Evolutionary conservation across 2,888 invertebrate species (phyloP), one percentile per base, ranked within the genome.

Genomic region (Podotricha telesiphe): DNA sequence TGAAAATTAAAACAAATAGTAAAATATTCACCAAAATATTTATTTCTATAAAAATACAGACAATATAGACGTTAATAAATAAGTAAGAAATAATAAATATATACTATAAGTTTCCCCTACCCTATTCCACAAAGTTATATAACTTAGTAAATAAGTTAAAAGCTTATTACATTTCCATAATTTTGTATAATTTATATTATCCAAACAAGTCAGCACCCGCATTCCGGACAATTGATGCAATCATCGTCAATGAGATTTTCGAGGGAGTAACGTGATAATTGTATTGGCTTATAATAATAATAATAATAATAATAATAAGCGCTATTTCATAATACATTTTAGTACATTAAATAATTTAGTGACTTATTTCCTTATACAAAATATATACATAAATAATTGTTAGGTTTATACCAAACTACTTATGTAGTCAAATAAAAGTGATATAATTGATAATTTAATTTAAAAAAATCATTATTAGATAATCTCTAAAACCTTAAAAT

Each of bases 201-300:
- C 86, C 85, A 87, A 89, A 89, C 92, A 87, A 89, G 86, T 89
- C 86, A 82, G 80, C 89, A 80, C 90, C 92, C 92, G 92, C 92
- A 92, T 92, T 80, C 81, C 81, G 84, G 82, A 91, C 92, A 93
- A 93, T 93, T 93, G 92, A 86, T 86, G 90, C 91, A 92, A 92
- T 93, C 91, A 92, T 91, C 88, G 82, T 80, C 88, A 88, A 89
- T 86, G 89, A 90, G 89, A 92, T 93, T 92, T 92, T 82, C 86
- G 90, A 89, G 82, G 84, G 86, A 83, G 84, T 87, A 86, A 85
- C 84, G 85, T 86, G 84, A 86, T 86, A 92, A 92, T 91, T 91
- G 90, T 88, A 89, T 91, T 86, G 87, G 90, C 89, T 87, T 88
- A 89, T 85, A 87, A 80, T 86, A 88, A 89, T 91, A 87, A 89